phyloP scores from a whole-genome alignment of 2,888 invertebrate genomes.

The Gymnosoma rotundatum region DNA sequence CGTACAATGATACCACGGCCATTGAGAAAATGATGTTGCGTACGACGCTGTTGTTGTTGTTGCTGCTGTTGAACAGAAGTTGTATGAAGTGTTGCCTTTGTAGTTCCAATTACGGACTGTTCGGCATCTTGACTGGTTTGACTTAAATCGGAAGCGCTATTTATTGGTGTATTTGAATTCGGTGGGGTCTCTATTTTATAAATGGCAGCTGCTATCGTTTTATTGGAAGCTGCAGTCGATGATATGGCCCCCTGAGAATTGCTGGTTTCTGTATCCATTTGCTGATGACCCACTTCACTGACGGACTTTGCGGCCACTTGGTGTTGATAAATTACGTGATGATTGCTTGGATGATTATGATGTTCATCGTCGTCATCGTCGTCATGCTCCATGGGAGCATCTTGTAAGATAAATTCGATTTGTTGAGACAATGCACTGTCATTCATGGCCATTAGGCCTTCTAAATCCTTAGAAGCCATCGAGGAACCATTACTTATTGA shows the following conservation, averaged over 20 bases:
- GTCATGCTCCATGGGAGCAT: conserved; percentile 81
- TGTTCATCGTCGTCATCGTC: conserved; percentile 73
- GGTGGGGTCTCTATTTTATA: conserved; percentile 77
- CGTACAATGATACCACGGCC: conserved; percentile 79
- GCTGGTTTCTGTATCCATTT: conserved; percentile 60
- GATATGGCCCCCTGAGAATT: conserved; percentile 71
- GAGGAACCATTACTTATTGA: conserved; percentile 68
- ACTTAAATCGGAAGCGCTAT: conserved; percentile 75
- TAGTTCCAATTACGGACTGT: conserved; percentile 45
- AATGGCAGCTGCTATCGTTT: conserved; percentile 64
- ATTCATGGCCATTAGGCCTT: conserved; percentile 81
- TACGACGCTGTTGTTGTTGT: conserved; percentile 70
- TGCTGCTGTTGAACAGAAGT: conserved; percentile 62
- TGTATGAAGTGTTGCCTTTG: conserved; percentile 60
- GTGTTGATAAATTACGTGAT: conserved; percentile 64
- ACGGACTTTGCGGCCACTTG: conserved; percentile 54
- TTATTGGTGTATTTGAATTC: conserved; percentile 75
- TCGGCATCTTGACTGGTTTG: conserved; percentile 70
- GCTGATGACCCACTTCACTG: conserved; percentile 49
- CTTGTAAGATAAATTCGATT: conserved; percentile 82
- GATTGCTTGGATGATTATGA: conserved; percentile 67
- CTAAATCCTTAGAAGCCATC: conserved; percentile 76
- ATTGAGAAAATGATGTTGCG: conserved; percentile 75
- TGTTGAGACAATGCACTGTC: conserved; percentile 82
- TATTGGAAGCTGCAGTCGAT: conserved; percentile 60